Evolutionary conservation across 2,797 vertebrate genomes (phyloP), one percentile per base, ranked within the genome.

Genomic region (Scolopax rusticola): DNA sequence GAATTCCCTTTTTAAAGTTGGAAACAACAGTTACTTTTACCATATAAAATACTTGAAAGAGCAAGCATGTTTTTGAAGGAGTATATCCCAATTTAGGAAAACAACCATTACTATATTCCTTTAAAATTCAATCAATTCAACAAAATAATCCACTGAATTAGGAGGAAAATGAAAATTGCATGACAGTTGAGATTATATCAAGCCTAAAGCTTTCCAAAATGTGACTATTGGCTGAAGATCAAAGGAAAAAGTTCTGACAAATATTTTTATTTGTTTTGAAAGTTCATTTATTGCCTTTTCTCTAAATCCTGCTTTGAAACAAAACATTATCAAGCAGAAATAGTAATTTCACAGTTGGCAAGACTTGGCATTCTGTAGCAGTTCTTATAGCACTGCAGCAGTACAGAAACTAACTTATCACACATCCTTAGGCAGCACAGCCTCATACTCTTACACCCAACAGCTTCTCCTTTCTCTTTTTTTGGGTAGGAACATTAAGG

Each of bases 291-390:
- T 94, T 97, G 64, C 64, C 71, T 97, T 95, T 96, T 85, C 56
- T 89, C 69, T 75, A 89, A 86, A 94, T 89, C 48, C 40, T 90
- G 50, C 65, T 78, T 85, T 85, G 60, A 87, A 90, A 89, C 28
- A 80, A 93, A 96, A 84, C 63, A 95, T 90, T 96, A 77, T 63
- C 65, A 95, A 83, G 51, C 41, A 97, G 84, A 98, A 98, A 96
- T 83, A 96, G 93, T 93, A 94, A 97, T 96, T 97, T 97, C 95
- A 96, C 92, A 96, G 91, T 93, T 97, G 95, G 87, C 71, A 96
- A 96, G 94, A 68, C 65, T 81, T 95, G 87, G 84, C 92, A 93
- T 51, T 61, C 84, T 87, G 54, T 50, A 94, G 67, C 80, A 95
- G 65, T 53, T 75, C 80, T 80, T 78, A 63, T 9, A 93, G 54